Percentiles rank a stretch among this genome's conserved stretches.
These are phyloP conservation scores for Sphinx pinastri DNA, from an alignment of 2,888 invertebrate genomes.

Conservation along the genomic window DNA sequence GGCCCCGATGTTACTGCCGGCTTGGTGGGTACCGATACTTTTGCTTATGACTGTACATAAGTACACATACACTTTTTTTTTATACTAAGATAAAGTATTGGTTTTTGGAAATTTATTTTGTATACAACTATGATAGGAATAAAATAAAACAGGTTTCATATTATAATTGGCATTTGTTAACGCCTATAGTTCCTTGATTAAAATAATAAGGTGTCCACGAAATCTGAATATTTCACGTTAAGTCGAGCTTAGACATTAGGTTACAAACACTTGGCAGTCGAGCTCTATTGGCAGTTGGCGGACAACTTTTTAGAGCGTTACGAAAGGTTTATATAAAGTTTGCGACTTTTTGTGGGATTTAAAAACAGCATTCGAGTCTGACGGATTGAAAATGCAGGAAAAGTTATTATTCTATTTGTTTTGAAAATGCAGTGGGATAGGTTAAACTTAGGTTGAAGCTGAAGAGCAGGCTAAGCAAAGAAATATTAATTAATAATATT, in stretches of 20 bases:
- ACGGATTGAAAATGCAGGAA: not conserved
- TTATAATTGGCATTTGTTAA: not conserved
- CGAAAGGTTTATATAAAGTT: too few species aligned
- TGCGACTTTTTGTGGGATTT: not conserved
- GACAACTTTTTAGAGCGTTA: slow-evolving; percentile 13
- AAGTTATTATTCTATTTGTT: too few species aligned
- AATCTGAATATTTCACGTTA: not conserved
- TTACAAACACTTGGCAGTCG: not conserved
- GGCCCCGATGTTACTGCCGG: too few species aligned
- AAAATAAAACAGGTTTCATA: too few species aligned
- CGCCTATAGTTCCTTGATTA: not conserved
- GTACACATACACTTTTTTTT: too few species aligned
- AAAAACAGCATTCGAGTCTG: not conserved
- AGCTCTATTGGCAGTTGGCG: not conserved
- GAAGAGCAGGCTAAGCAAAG: too few species aligned
- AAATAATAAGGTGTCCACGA: not conserved
- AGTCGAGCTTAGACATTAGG: not conserved
- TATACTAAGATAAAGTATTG: too few species aligned
- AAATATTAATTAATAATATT: too few species aligned
- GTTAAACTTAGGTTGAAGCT: not conserved
- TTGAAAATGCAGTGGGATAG: not conserved
- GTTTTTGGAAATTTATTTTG: too few species aligned
- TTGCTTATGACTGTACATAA: too few species aligned
- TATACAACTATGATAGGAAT: too few species aligned
- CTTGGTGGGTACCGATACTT: too few species aligned